Base-by-base conservation (phyloP, 2,888 invertebrate species). In the Nymphalis polychloros region DNA sequence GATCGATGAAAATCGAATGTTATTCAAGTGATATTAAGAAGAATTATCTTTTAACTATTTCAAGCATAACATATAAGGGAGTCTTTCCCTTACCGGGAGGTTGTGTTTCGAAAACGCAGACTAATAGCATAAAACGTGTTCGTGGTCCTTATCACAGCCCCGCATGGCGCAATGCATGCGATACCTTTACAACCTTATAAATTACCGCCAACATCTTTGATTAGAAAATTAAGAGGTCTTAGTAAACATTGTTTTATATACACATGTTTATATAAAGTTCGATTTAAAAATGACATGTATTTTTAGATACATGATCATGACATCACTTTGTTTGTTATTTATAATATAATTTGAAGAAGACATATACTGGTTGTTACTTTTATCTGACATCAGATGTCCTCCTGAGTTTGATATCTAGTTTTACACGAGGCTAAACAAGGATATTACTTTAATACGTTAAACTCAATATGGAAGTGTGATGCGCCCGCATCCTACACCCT, bases 401-500 rank as follows among this genome's bases (percentile, higher is more conserved):
- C 16, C 17, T 6, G 16, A 8, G 8, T 50, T 50, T 50, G 50
- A 55, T 41, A 57, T 41, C 55, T 57, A 41, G 13, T 57, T 41
- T 8, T 57, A 57, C 41, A 57, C 8, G 53, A 55, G 13, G 27
- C 23, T 20, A 31, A n/a, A 35, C 57, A 41, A 57, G 57, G 57
- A n/a, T 57, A 41, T 57, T 57, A 57, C 57, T 57, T 35, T 57
- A 60, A 53, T 47, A 59, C 27, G 41, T 65, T 31, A 55, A 55
- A 55, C 46, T 35, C 31, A 13, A 55, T 35, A 57, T 57, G 60
- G 35, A 41, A 47, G 60, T 61, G 64, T 17, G 84, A 84, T 84
- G 81, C 81, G 76, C 86, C 85, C 85, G 88, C 84, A 86, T 87
- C 80, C 78, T 63, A 41, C 63, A 66, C 52, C 66, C 60, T 50